Conservation (phyloP, 2,797 vertebrate species). For the Alauda arvensis region DNA sequence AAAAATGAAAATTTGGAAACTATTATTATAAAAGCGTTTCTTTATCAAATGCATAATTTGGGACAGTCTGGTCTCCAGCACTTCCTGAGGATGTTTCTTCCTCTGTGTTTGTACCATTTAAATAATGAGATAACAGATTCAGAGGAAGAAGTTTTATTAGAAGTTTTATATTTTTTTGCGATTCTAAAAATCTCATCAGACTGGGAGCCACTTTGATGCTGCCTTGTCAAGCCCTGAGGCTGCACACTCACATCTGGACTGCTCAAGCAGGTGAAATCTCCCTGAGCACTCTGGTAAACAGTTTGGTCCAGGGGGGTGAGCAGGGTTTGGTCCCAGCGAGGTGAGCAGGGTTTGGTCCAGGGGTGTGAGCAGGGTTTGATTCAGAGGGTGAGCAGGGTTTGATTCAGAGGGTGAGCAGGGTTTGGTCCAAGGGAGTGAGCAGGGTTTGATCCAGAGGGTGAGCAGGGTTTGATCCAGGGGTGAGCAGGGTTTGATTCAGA, state of each 20-base stretch:
- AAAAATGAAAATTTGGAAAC: background rate
- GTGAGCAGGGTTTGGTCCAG: background rate
- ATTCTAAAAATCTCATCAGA: background rate
- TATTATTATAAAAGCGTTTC: background rate
- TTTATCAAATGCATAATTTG: background rate
- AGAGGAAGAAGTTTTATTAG: background rate
- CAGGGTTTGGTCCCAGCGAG: background rate
- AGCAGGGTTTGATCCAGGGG: background rate
- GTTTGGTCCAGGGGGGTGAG: background rate
- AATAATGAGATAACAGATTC: background rate
- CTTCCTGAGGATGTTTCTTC: background rate
- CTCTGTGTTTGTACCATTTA: background rate
- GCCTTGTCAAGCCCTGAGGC: background rate
- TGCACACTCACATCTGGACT: background rate
- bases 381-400: too few species aligned
- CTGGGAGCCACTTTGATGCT: background rate
- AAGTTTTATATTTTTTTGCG: too few species aligned
- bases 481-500: too few species aligned
- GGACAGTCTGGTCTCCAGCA: background rate
- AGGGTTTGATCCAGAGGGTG: too few species aligned
- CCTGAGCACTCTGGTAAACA: accelerated
- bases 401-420: background rate
- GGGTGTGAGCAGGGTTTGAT: background rate
- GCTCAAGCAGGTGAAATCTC: background rate
- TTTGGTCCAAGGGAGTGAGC: background rate